A percentile compares a stretch with the other conserved stretches of the same genome.
These are phyloP conservation scores for Mesocricetus auratus DNA, from an alignment of 2,113 vertebrate species.

Conservation along the genomic window DNA sequence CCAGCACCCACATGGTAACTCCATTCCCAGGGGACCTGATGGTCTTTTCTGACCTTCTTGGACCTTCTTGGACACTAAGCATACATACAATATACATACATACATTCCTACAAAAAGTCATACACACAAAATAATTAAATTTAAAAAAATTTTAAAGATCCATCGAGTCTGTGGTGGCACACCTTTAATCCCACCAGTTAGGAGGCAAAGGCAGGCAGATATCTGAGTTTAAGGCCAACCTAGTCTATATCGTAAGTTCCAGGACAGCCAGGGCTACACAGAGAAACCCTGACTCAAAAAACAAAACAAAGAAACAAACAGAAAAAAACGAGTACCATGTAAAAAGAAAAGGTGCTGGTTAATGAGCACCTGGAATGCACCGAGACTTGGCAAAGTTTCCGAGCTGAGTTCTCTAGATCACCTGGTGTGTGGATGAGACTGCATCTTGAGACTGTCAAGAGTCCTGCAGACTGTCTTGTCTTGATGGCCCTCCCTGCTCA, in stretches of 20 bases:
- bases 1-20: not conserved
- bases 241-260: not conserved
- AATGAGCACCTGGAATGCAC: not conserved
- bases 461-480: not conserved
- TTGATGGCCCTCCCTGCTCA: not conserved
- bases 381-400: not conserved
- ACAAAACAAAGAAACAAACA: not conserved
- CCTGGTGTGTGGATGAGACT: not conserved
- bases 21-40: not conserved
- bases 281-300: not conserved
- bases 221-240: not conserved
- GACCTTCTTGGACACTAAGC: not conserved
- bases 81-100: not conserved
- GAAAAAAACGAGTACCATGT: not conserved
- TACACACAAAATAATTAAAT: not conserved
- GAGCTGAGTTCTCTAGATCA: not conserved
- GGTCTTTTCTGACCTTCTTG: not conserved
- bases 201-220: not conserved
- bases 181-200: not conserved
- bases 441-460: not conserved
- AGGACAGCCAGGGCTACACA: not conserved
- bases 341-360: slow-evolving; percentile 29
- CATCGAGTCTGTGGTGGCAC: not conserved
- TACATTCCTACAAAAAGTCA: not conserved
- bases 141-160: not conserved